These are phyloP conservation scores for Tokudaia tokunoshimensis DNA, from an alignment of 2,797 vertebrate species.

Conservation along the genomic window DNA sequence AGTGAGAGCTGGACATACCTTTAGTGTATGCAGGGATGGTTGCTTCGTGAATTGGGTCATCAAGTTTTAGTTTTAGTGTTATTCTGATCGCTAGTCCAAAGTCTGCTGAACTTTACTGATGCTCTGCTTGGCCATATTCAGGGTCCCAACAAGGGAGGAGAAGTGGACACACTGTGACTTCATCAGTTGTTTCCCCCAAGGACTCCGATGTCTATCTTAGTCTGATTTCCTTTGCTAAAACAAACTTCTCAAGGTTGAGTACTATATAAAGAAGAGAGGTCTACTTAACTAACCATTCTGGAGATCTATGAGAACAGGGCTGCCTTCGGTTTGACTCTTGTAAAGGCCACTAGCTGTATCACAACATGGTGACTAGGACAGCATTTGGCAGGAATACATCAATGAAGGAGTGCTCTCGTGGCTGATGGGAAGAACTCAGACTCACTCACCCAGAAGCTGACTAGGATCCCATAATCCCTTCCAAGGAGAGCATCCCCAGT, in stretches of 20 bases:
- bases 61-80: background rate
- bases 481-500: background rate
- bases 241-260: background rate
- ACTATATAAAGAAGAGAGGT: background rate
- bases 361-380: background rate
- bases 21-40: background rate
- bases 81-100: background rate
- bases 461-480: background rate
- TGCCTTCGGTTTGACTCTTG: background rate
- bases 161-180: background rate
- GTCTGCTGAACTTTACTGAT: background rate
- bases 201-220: too few species aligned
- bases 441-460: background rate
- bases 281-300: background rate
- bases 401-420: background rate
- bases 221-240: background rate
- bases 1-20: background rate
- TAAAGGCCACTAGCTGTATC: too few species aligned
- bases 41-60: background rate
- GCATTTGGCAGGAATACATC: too few species aligned
- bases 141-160: fast-evolving
- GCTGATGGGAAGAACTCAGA: background rate
- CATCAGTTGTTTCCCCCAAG: background rate
- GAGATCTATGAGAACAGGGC: background rate
- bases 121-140: background rate